A percentile compares a stretch with the other conserved stretches of the same genome.
phyloP scores from a whole-genome alignment of 2,797 vertebrate species.

The Pogoniulus pusillus region DNA sequence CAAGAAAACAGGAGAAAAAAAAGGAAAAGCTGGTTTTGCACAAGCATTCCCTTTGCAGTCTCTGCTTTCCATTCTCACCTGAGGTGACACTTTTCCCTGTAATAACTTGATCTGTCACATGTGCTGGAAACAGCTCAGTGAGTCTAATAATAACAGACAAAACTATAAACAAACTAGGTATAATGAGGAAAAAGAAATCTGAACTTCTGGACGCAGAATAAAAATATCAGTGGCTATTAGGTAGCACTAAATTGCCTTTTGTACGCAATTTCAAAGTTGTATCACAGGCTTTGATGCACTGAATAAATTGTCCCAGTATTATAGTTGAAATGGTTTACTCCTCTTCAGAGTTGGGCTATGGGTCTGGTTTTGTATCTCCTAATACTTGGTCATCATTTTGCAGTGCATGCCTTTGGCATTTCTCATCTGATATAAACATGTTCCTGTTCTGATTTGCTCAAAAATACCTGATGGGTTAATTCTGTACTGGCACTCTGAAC shows the following conservation, averaged over 20 bases:
- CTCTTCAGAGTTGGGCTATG: background rate
- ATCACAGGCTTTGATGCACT: background rate
- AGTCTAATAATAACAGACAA: background rate
- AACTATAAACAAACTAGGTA: background rate
- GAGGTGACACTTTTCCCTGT: background rate
- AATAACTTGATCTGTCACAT: background rate
- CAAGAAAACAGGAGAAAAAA: background rate
- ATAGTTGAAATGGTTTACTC: background rate
- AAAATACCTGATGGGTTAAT: background rate
- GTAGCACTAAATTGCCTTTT: background rate
- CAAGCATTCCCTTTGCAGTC: background rate
- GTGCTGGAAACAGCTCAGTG: background rate
- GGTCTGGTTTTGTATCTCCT: background rate
- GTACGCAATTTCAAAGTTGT: background rate
- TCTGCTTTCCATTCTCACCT: conserved; percentile 16
- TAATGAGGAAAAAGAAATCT: background rate
- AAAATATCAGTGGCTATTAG: background rate
- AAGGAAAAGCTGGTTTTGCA: background rate
- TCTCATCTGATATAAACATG: background rate
- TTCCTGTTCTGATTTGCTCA: background rate
- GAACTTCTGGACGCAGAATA: background rate
- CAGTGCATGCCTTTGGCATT: background rate
- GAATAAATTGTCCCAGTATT: background rate
- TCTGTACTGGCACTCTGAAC: background rate
- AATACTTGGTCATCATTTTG: background rate